These are phyloP conservation scores for Mamestra brassicae DNA, from an alignment of 2,888 invertebrate genomes.

Conservation along the genomic window DNA sequence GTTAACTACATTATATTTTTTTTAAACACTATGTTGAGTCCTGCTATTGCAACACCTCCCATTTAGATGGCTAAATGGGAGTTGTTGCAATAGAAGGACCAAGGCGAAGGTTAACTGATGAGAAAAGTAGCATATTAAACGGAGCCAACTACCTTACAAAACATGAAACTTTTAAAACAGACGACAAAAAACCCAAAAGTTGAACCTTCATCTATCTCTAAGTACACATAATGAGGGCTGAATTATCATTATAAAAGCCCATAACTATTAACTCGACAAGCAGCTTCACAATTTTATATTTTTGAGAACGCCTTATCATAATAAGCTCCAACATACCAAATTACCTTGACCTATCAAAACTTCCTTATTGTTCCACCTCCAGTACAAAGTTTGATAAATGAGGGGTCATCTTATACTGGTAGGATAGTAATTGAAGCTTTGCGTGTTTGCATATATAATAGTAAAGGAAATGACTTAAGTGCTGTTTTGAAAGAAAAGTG, in stretches of 20 bases:
- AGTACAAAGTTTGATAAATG: slow-evolving; percentile 47
- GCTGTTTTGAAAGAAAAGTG: slow-evolving; percentile 67
- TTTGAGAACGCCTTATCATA: slow-evolving; percentile 48
- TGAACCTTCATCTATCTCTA: slow-evolving; percentile 33
- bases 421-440: slow-evolving; percentile 68
- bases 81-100: too few relatives aligned
- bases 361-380: slow-evolving; percentile 24
- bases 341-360: slow-evolving; percentile 51
- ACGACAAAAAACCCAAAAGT: slow-evolving; percentile 1
- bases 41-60: background rate
- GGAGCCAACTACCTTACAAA: background rate
- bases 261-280: slow-evolving; percentile 50
- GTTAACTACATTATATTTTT: too few relatives aligned
- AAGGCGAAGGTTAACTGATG: background rate
- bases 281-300: slow-evolving; percentile 49
- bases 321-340: slow-evolving; percentile 43
- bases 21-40: too few relatives aligned
- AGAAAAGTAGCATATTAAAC: background rate
- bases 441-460: slow-evolving; percentile 73
- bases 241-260: slow-evolving; percentile 50
- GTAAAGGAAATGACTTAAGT: slow-evolving; percentile 68
- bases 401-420: slow-evolving; percentile 59
- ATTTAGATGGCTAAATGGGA: too few relatives aligned
- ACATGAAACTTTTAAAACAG: background rate
- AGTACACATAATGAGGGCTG: slow-evolving; percentile 46